Percentiles rank a stretch among this genome's conserved stretches.
Conservation (phyloP, 2,113 vertebrate genomes). For the Carlito syrichta region DNA sequence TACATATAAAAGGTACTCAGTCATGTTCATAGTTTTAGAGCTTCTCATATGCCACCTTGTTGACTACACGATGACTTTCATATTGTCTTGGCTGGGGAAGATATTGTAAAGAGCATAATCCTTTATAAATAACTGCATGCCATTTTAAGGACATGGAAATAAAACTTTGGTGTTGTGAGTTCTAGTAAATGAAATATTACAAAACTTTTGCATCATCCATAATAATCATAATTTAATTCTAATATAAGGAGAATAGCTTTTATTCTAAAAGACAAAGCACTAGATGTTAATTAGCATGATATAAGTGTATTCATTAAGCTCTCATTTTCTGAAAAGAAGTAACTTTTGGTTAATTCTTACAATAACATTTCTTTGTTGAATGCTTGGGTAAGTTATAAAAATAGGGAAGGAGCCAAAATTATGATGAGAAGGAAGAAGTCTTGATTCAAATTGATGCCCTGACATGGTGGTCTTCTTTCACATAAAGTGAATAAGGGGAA, state of each 20-base stretch:
- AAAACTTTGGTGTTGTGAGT: background rate
- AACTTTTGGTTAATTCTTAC: conserved; percentile 17
- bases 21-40: conserved; percentile 44
- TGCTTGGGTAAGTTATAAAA: background rate
- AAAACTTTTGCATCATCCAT: conserved; percentile 35
- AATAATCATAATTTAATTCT: conserved; percentile 60
- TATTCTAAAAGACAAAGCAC: background rate
- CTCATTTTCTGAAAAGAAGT: background rate
- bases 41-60: background rate
- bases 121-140: conserved; percentile 55
- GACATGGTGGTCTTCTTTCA: background rate
- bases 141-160: background rate
- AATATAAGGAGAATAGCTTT: conserved; percentile 44
- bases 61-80: conserved; percentile 55
- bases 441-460: background rate
- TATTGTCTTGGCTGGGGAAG: conserved; percentile 40
- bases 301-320: background rate
- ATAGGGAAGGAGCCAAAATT: background rate
- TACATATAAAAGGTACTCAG: conserved; percentile 57
- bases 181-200: conserved; percentile 23
- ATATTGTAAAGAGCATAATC: conserved; percentile 14
- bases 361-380: conserved; percentile 17
- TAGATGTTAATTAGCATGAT: background rate
- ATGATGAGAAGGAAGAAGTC: background rate
- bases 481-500: background rate